A percentile compares a stretch with the other conserved stretches of the same genome.
Conservation (phyloP, 2,797 vertebrate species). For the Phyllotis vaccarum region DNA sequence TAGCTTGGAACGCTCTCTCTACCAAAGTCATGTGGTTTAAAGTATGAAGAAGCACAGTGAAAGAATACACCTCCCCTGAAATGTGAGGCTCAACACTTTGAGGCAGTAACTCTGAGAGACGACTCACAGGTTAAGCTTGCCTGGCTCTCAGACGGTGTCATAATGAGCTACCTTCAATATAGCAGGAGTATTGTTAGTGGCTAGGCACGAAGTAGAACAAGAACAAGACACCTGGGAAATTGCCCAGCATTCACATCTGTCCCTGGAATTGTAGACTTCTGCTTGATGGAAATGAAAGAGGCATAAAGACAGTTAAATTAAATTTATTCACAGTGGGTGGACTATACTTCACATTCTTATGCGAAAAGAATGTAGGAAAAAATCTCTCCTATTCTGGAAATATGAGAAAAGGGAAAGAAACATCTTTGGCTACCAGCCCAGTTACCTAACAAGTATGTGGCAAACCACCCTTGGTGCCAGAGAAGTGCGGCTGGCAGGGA, state of each 20-base stretch:
- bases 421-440: constrained; percentile 75
- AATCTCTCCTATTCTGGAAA: constrained; percentile 77
- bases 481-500: constrained; percentile 70
- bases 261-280: constrained; percentile 80
- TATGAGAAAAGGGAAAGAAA: constrained; percentile 78
- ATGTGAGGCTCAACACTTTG: constrained; percentile 11
- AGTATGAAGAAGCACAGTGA: constrained; percentile 66
- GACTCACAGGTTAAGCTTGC: neutral
- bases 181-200: neutral
- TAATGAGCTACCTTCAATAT: neutral
- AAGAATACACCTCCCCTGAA: constrained; percentile 15
- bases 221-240: constrained; percentile 73
- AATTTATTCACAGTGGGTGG: constrained; percentile 87
- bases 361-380: constrained; percentile 85
- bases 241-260: constrained; percentile 84
- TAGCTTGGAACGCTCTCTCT: neutral
- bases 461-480: constrained; percentile 68
- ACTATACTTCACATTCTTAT: constrained; percentile 85
- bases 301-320: constrained; percentile 87
- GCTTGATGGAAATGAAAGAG: constrained; percentile 82
- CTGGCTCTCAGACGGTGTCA: neutral
- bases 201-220: constrained; percentile 7
- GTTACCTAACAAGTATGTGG: constrained; percentile 55
- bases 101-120: constrained; percentile 12
- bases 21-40: constrained; percentile 60